Evolutionary conservation across 2,888 invertebrate species (phyloP), one percentile per base, ranked within the genome.

Genomic region (Amiota mariae): DNA sequence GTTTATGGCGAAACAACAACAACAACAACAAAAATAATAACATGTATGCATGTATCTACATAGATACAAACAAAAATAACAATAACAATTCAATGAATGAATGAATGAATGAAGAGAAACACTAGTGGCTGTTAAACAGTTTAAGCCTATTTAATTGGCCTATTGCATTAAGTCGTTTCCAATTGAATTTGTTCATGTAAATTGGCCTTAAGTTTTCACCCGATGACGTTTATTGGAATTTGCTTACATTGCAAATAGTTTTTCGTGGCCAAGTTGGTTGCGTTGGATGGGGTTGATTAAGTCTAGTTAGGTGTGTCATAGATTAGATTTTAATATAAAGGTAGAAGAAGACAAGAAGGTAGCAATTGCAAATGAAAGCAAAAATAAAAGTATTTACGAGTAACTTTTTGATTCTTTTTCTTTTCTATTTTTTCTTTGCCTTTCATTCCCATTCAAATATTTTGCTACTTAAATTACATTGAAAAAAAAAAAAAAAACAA

Each of bases 111-210:
- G 9, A 48, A 8, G 57, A 15, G 15, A 36, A 36, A 36, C 20
- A 59, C 59, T 20, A 18, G 15, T 0, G 48, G 48, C 66, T 13
- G 20, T 66, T 12, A 51, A 73, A 63, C 76, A 75, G 77, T 77
- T 81, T 87, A 87, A 82, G 82, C 81, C 78, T 76, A 80, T 80
- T 87, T 88, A 88, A 88, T 87, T 87, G 88, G 82, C 79, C 85
- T 82, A 77, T 78, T 81, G 87, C 80, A 85, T 88, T 88, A 88
- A 81, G 85, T 81, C 83, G 78, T 79, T 77, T 84, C 83, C 88
- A 87, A 88, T 88, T 86, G 85, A 86, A 85, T 87, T 88, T 88
- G 85, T 80, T 87, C 88, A 88, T 87, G 88, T 88, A 82, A 88
- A 87, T 85, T 87, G 87, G 84, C 85, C 85, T 80, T 86, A 88